phyloP scores from a whole-genome alignment of 2,113 vertebrate species.

The Lathamus discolor region DNA sequence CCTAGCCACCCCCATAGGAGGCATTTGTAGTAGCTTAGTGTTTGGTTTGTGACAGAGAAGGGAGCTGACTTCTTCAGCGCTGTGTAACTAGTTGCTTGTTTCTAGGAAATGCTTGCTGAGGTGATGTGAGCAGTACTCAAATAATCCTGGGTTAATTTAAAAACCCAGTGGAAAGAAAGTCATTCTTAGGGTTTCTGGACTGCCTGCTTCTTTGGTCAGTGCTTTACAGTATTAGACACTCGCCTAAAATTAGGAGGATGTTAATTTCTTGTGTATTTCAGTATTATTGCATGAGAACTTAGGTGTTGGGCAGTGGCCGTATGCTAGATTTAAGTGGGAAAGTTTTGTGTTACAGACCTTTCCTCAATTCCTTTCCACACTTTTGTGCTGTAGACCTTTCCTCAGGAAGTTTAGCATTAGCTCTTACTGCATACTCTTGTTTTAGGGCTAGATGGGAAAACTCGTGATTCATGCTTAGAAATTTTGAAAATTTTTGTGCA shows the following conservation, averaged over 20 bases:
- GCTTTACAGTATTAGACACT: not conserved
- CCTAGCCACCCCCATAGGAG: not conserved
- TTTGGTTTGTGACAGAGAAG: not conserved
- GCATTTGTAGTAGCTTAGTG: not conserved
- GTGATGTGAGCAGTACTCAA: not conserved
- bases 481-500: not conserved
- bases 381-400: not conserved
- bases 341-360: not conserved
- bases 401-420: not conserved
- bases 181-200: not conserved
- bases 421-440: not conserved
- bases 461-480: not conserved
- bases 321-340: not conserved
- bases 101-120: not conserved
- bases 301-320: not conserved
- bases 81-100: not conserved
- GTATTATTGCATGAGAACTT: not conserved
- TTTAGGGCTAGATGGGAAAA: not conserved
- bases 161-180: not conserved
- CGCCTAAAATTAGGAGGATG: not conserved
- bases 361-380: not conserved
- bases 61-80: not conserved
- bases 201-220: not conserved
- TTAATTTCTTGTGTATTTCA: not conserved
- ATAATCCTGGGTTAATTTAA: conserved; percentile 28